Evolutionary conservation across 1,140 invertebrate genomes (phyloP).

Genomic region (Drosophila bipectinata): DNA sequence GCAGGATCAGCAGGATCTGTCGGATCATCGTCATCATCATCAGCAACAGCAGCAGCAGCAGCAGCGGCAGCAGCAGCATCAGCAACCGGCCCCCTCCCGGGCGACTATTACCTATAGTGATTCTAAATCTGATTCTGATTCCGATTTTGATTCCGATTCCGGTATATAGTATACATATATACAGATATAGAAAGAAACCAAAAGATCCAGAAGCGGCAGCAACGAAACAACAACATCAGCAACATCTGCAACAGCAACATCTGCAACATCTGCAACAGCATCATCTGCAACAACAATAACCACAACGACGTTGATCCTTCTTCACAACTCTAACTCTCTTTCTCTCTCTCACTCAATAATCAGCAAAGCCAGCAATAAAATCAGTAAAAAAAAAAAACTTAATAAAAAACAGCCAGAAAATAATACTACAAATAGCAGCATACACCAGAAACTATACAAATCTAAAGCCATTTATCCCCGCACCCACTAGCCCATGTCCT

Average conservation of each 20-base stretch:
- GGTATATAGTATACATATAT: conserved; percentile 8
- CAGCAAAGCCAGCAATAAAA: conserved; percentile 11
- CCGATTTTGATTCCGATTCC: conserved; percentile 31
- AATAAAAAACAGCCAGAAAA: conserved; percentile 19
- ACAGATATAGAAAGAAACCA: conserved; percentile 9
- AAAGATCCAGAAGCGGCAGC: conserved; percentile 37
- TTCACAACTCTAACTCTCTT: conserved; percentile 41
- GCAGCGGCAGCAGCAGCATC: conserved; percentile 17
- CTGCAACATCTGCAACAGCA: conserved; percentile 2
- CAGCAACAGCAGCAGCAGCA: background rate
- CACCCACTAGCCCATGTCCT: conserved; percentile 2
- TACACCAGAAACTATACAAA: conserved; percentile 28
- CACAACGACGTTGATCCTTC: conserved; percentile 27
- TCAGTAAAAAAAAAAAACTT: conserved; percentile 1
- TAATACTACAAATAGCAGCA: conserved; percentile 43
- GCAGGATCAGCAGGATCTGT: conserved; percentile 9
- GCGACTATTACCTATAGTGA: conserved; percentile 76
- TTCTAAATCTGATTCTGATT: conserved; percentile 40
- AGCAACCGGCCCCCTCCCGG: conserved; percentile 43
- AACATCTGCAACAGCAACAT: conserved; percentile 8
- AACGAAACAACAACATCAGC: conserved; percentile 7
- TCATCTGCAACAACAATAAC: conserved; percentile 22
- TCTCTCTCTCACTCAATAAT: conserved; percentile 49
- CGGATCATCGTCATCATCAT: conserved; percentile 6
- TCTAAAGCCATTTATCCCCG: conserved; percentile 13